Evolutionary conservation across 1,140 invertebrate species (phyloP), one percentile per base, ranked within the genome.

Genomic region (Odontomachus brunneus): DNA sequence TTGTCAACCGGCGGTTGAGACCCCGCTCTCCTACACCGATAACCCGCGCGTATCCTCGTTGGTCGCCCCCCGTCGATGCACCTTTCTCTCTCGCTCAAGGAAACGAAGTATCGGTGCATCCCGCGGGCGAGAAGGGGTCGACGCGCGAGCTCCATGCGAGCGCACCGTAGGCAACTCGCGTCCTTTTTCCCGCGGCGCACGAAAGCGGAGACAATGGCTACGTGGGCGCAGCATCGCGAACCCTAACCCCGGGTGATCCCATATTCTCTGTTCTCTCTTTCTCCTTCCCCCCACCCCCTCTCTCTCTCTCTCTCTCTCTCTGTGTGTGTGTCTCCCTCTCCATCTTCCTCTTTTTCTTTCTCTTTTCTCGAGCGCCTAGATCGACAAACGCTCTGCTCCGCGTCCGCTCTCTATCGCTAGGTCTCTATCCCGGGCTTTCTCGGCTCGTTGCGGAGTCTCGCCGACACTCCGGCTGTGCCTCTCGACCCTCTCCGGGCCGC

Each of bases 151-250:
- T 82, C 69, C 44, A 59, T 33, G 80, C 75, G 22, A 48, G 72
- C 85, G 72, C 66, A 88, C 80, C 73, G 86, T 88, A 88, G 82
- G 87, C 87, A 88, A 88, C 75, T 88, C 87, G 87, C 84, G 84
- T 88, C 84, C 88, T 88, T 89, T 89, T 89, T 86, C 88, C 88
- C 87, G 84, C 81, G 82, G 86, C 84, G 86, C 84, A 86, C 84
- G 88, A 90, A 88, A 90, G 87, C 88, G 88, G 85, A 91, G 89
- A 91, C 91, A 91, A 91, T 91, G 87, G 90, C 83, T 89, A 90
- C 90, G 91, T 91, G 87, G 91, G 91, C 89, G 91, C 90, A 90
- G 90, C 88, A 91, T 91, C 90, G 89, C 90, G 89, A 91, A 90
- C 90, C 87, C 90, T 91, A 91, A 91, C 91, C 91, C 87, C 84